Evolutionary conservation across 1,140 invertebrate species (phyloP), one percentile per base, ranked within the genome.

Genomic region (Sycobia sp.): DNA sequence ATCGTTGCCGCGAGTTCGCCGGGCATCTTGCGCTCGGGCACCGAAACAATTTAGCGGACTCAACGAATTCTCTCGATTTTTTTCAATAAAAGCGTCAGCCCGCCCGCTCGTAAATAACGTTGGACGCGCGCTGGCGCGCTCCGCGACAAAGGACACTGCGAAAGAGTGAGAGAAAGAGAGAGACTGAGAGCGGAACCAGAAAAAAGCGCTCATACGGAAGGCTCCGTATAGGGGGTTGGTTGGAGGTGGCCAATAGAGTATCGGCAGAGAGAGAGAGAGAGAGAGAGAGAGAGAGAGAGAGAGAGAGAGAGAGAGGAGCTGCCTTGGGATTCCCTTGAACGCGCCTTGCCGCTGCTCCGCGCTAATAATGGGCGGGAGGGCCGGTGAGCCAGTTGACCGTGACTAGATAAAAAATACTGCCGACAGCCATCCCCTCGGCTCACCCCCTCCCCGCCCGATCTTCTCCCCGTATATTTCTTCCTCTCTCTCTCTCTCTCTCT

Each of bases 351-450:
- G 74, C 70, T 74, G 72, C 68, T 73, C 68, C 74, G 80, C 77
- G 78, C 79, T 81, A 82, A 81, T 81, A 82, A 81, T 80, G 78
- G 80, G 77, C 75, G 78, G 80, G 72, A 68, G 75, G 72, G 70
- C 71, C 69, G 67, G 71, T 75, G 75, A 78, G 78, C 74, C 78
- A 81, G 80, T 82, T 82, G 80, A 82, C 80, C 80, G 80, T 82
- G 80, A 81, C 80, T 79, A 82, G 80, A 82, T 82, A 82, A 82
- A 82, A 82, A 82, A 82, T 82, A 82, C 75, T 79, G 78, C 77
- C 76, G 70, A 74, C 65, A 72, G 61, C 3, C 49, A 20, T 49
- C 25, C 36, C 43, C 32, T 46, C 43, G n/a, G n/a, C n/a, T n/a
- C n/a, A n/a, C n/a, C n/a, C n/a, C n/a, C n/a, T n/a, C n/a, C n/a